These are phyloP conservation scores for Ivindomyrus marchei DNA, from an alignment of 2,113 vertebrate genomes.

Conservation along the genomic window DNA sequence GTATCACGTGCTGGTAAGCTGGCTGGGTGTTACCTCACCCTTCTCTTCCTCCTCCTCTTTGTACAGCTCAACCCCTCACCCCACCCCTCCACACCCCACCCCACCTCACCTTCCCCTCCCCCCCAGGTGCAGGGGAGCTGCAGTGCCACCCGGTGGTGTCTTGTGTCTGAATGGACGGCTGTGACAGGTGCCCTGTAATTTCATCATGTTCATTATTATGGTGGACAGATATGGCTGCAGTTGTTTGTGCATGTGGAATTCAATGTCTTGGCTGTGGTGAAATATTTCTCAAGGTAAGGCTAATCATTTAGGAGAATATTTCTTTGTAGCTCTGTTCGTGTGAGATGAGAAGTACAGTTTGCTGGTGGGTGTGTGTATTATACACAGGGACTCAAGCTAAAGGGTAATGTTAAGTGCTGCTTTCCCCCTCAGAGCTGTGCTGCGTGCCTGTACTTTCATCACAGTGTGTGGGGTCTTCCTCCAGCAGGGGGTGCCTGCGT, in stretches of 20 bases:
- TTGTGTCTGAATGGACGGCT: not conserved
- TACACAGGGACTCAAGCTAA: not conserved
- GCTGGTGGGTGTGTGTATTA: not conserved
- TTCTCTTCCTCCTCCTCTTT: not conserved
- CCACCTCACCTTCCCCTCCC: not conserved
- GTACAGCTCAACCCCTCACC: not conserved
- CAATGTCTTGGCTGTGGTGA: not conserved
- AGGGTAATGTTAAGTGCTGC: not conserved
- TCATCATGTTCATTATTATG: not conserved
- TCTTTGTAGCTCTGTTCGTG: not conserved
- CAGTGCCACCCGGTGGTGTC: not conserved
- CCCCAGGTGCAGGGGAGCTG: not conserved
- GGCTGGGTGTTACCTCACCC: not conserved
- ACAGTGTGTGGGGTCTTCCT: not conserved
- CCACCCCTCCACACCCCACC: not conserved
- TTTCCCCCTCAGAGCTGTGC: not conserved
- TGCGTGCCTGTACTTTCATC: not conserved
- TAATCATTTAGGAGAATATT: not conserved
- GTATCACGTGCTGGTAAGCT: not conserved
- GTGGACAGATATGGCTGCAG: not conserved
- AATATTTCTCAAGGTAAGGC: not conserved
- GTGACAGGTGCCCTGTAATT: not conserved
- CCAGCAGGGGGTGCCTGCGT: not conserved
- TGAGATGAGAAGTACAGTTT: not conserved
- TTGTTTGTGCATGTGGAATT: not conserved